Base-by-base conservation (phyloP, 92 coral and sea anemone genomes). In the Porites lobata region DNA sequence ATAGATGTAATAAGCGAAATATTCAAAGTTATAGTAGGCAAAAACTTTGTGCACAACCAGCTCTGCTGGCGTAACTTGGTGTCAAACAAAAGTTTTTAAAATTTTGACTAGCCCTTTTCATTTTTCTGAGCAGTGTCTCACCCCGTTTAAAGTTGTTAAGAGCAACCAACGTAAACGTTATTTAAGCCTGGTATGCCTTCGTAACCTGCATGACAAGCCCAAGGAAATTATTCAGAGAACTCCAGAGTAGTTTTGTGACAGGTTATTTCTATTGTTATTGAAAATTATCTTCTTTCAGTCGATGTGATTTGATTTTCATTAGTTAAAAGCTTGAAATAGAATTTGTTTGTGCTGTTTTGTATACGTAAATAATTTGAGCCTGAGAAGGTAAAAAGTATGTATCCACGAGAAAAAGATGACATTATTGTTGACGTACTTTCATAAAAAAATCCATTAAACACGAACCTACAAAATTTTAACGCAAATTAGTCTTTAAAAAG, bases 341-440 rank as follows among this genome's bases (percentile, higher is more conserved):
- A 38, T 38, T 38, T 38, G 47, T 58, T 76, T 63, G 67, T 76
- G 59, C 2, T n/a, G 22, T 76, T 76, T 76, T 74, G 59, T 74
- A 58, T 76, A 59, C 65, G 61, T 76, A 76, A 76, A 52, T 76
- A 56, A 76, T 76, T 57, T 76, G 80, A 58, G 26, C 80, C 74
- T 69, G 14, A 32, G 13, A 14, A 70, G 5, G 75, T 52, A 21
- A 26, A 24, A 67, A 4, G 26, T 54, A 54, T 54, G 14, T 54
- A 54, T 54, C 59, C 75, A 71, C 8, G n/a, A 18, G 3, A 72
- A n/a, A 17, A n/a, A 11, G 7, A 38, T 38, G 47, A 38, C 6
- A 38, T 38, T 38, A 38, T 38, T 38, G 47, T 38, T 38, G 47
- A 38, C 47, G 47, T 38, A 38, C 47, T 38, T 38, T 38, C 47